Evolutionary conservation across 2,888 invertebrate genomes (phyloP).

Genomic region (Yponomeuta malinellus): DNA sequence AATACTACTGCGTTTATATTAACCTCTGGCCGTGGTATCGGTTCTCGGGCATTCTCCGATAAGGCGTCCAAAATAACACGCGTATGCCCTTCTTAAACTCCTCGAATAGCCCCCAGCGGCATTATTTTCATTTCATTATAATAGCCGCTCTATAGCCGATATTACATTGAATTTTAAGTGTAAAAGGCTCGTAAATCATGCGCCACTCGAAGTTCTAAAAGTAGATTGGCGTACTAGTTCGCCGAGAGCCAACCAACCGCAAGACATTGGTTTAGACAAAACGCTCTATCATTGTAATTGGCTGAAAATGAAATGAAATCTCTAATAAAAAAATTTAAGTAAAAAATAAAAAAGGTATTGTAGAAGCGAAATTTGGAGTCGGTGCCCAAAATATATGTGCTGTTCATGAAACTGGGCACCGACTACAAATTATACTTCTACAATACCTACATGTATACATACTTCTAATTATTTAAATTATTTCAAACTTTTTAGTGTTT

Average conservation of each 20-base stretch:
- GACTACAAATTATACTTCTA: too few species aligned
- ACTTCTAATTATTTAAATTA: too few species aligned
- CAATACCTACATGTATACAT: too few species aligned
- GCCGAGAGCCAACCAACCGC: slow-evolving; percentile 12
- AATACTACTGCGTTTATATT: background rate
- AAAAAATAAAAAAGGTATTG: too few species aligned
- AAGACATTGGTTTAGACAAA: too few species aligned
- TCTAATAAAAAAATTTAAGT: too few species aligned
- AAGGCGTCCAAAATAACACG: slow-evolving; percentile 5
- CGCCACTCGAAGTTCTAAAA: slow-evolving; percentile 23
- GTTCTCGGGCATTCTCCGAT: background rate
- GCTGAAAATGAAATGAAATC: too few species aligned
- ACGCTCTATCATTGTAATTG: too few species aligned
- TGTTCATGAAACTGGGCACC: too few species aligned
- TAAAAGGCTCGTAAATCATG: slow-evolving; percentile 29
- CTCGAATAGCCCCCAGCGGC: background rate
- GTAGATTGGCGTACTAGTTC: slow-evolving; percentile 16
- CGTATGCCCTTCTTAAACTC: background rate
- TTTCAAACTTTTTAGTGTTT: too few species aligned
- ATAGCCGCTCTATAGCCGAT: slow-evolving; percentile 19
- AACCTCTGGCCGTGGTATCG: background rate
- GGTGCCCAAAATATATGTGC: too few species aligned
- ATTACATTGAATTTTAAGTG: slow-evolving; percentile 31
- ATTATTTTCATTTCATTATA: slow-evolving; percentile 3
- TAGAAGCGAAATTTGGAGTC: too few species aligned